Percentiles rank a stretch among this genome's conserved stretches.
phyloP scores from a whole-genome alignment of 1,140 invertebrate genomes.

The Bombyx mandarina region DNA sequence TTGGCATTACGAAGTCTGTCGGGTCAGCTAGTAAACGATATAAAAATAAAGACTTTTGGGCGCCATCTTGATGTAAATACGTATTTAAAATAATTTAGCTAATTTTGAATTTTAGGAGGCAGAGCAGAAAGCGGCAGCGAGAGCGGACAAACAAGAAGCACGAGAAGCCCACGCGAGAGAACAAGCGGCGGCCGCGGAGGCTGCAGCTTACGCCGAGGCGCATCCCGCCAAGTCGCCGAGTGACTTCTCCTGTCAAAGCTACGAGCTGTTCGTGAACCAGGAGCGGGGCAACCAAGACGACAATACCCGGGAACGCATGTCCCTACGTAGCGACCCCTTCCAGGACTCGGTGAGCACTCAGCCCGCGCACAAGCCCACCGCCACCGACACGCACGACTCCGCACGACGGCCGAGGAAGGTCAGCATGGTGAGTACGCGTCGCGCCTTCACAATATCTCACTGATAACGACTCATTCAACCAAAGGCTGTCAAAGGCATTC shows the following conservation, averaged over 20 bases:
- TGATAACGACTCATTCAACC: conserved; percentile 42
- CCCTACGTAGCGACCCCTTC: conserved; percentile 84
- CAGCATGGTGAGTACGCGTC: conserved; percentile 84
- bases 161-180: conserved; percentile 74
- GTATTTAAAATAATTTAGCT: too few relatives aligned
- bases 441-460: conserved; percentile 29
- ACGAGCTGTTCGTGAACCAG: conserved; percentile 90
- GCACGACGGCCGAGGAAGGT: conserved; percentile 84
- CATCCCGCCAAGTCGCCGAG: conserved; percentile 87
- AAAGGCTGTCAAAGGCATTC: too few relatives aligned
- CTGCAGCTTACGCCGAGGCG: conserved; percentile 74
- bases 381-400: conserved; percentile 69
- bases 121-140: conserved; percentile 83
- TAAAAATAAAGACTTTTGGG: conserved; percentile 1
- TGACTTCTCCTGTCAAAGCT: conserved; percentile 90
- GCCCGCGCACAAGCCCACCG: conserved; percentile 72
- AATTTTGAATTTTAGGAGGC: conserved; percentile 75
- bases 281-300: conserved; percentile 88
- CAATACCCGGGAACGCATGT: conserved; percentile 92
- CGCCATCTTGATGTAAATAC: too few relatives aligned
- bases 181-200: conserved; percentile 71
- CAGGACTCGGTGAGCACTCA: conserved; percentile 88
- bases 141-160: conserved; percentile 80
- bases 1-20: conserved; percentile 1
- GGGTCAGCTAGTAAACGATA: not conserved